Evolutionary conservation across 2,113 vertebrate genomes (phyloP), one percentile per base, ranked within the genome.

Genomic region (Apodemus sylvaticus): DNA sequence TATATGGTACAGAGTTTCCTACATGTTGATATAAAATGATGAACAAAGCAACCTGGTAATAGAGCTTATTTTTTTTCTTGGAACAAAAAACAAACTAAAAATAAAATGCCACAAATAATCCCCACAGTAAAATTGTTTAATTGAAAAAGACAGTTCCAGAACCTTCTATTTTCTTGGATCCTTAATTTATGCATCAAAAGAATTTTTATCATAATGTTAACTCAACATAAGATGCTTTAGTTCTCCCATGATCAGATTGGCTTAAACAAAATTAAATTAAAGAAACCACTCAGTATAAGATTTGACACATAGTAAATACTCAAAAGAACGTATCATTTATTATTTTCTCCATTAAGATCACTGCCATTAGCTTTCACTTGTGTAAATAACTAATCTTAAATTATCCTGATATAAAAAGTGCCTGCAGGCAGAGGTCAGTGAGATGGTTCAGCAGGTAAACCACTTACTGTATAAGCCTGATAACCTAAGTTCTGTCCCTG

Each of bases 191-290:
- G 5, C 68, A 55, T 62, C 16, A 86, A n/a, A 93, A 78, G 29
- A 91, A 58, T 48, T 85, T 31, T 96, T 86, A 93, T 88, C 62
- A 29, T 82, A 12, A 93, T 64, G 5, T 79, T 19, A 1, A 92
- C n/a, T 4, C 45, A 68, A n/a, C 9, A 31, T 94, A 64, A 89
- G 92, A 78, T 78, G 91, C 89, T 19, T 92, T 31, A 94, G 58
- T 51, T 79, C 86, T 86, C 85, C 31, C 2, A 71, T 13, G 55
- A 92, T 93, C 71, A 11, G 31, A 81, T 10, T 58, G 13, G 42
- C 76, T 95, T 86, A 55, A 90, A 48, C 17, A 31, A 62, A 51
- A 48, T 94, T 90, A 88, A 90, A 87, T 51, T 66, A 92, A 22
- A 39, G 22, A 89, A 70, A 29, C 22, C 22, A 66, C 16, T 89